Base-by-base conservation (phyloP, 1,140 invertebrate genomes). In the Ostrea denselamellosa region DNA sequence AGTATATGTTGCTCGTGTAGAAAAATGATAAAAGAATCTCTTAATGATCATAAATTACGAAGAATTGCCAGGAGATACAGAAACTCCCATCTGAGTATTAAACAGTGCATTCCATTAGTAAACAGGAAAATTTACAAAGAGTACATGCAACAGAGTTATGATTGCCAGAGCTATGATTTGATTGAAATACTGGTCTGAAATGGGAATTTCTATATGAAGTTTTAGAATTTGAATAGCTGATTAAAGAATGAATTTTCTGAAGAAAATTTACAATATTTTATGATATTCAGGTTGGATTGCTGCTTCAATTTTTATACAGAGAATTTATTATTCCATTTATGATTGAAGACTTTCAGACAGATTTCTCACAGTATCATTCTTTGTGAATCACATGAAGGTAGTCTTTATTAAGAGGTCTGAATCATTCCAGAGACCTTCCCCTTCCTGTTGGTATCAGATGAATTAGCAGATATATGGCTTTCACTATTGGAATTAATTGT, bases 1-100 rank as follows among this genome's bases (percentile, higher is more conserved):
- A 28, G 56, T 22, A 62, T 44, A 44, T 34, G 54, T 25, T 85
- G 68, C 68, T 77, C 14, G 7, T 77, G 28, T 1, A 77, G 68
- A 77, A 77, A 22, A 28, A 12, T 77, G 68, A 77, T 77, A 77
- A 77, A 14, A 14, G 28, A 25, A 77, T 77, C 68, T 77, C 68
- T 77, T 14, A 7, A 22, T 77, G 68, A 77, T 77, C 68, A 77
- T 77, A 25, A 77, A 77, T 77, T 14, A 28, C 25, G 8, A 77
- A 25, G 14, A 77, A 14, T 8, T 77, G 68, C 28, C 68, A 77
- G 25, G 28, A 77, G 25, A 77, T 77, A 7, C 25, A 14, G 68
- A 34, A 77, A 77, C 68, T 77, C 68, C 68, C 68, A 77, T 14
- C 68, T 77, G 22, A 77, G 28, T 25, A 17, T 28, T 34, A 28